These are phyloP conservation scores for Eledone cirrhosa DNA, from an alignment of 2,888 invertebrate genomes.

Conservation along the genomic window DNA sequence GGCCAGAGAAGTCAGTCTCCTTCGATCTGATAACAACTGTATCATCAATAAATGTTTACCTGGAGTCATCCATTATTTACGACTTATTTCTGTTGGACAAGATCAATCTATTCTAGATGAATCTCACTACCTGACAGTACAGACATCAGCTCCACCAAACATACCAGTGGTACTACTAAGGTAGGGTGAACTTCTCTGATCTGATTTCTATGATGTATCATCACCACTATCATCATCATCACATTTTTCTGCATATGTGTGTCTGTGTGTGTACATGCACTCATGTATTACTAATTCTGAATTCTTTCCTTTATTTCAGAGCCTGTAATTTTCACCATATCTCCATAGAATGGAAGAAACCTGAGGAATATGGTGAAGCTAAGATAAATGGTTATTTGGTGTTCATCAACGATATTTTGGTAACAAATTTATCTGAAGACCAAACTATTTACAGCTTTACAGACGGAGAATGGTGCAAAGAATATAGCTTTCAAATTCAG, in stretches of 20 bases:
- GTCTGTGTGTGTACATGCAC: too few relatives aligned
- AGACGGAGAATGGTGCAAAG: constrained; percentile 64
- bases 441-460: constrained; percentile 63
- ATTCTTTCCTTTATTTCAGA: constrained; percentile 43
- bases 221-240: too few relatives aligned
- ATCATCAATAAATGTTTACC: constrained; percentile 66
- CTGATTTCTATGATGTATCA: background rate
- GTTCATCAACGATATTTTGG: constrained; percentile 66
- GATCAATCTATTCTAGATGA: constrained; percentile 60
- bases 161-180: constrained; percentile 62
- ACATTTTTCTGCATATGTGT: too few relatives aligned
- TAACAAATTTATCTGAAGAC: constrained; percentile 60
- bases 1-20: constrained; percentile 63
- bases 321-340: constrained; percentile 67
- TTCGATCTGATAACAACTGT: constrained; percentile 61
- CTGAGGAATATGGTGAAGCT: constrained; percentile 64
- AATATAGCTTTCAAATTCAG: constrained; percentile 67
- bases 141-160: constrained; percentile 66
- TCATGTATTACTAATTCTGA: too few relatives aligned
- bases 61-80: constrained; percentile 64
- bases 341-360: constrained; percentile 66
- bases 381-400: constrained; percentile 65
- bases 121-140: constrained; percentile 62
- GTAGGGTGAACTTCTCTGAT: constrained; percentile 40
- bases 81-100: constrained; percentile 54